Base-by-base conservation (phyloP, 1,140 invertebrate species). In the Campoletis sonorensis region DNA sequence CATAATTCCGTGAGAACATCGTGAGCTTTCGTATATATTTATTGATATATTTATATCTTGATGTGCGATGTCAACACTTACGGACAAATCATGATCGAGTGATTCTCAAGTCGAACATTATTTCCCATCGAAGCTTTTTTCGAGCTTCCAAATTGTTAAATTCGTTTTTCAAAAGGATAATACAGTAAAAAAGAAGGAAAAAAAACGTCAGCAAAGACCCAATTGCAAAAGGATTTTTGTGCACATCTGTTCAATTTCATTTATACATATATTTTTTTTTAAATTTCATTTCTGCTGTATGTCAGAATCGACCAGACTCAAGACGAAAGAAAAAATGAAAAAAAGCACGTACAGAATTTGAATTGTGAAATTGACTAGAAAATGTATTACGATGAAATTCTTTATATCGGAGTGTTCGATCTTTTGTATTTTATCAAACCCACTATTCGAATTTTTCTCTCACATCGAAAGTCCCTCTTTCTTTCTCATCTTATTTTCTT, bases 361-460 rank as follows among this genome's bases (percentile, higher is more conserved):
- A 45, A 5, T 45, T 45, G 11, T 10, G 40, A 45, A 45, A 45
- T 45, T 45, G 5, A 13, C 40, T 45, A 45, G 7, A 13, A 45
- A 45, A 45, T 10, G 5, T 45, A 45, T 45, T 70, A 70, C 26
- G 37, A 67, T 21, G 67, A 37, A 79, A 49, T 70, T 26, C 67
- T 70, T 33, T 7, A 7, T 45, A 45, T 45, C 13, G 8, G n/a
- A n/a, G 40, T 11, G 2, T 45, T 45, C 40, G 40, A 18, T 76
- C 21, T 76, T 49, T 49, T 26, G 26, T 58, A 15, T 27, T 8
- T 76, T 30, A 23, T 58, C 18, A 23, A 5, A 21, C 0, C 21
- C 10, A 58, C 40, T 45, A 8, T 13, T 45, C 13, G 40, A 45
- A 4, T 45, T 58, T n/a, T 21, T n/a, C 18, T n/a, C 54, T 15